Conservation (phyloP, 1,140 invertebrate genomes). For the Daktulosphaira vitifoliae region DNA sequence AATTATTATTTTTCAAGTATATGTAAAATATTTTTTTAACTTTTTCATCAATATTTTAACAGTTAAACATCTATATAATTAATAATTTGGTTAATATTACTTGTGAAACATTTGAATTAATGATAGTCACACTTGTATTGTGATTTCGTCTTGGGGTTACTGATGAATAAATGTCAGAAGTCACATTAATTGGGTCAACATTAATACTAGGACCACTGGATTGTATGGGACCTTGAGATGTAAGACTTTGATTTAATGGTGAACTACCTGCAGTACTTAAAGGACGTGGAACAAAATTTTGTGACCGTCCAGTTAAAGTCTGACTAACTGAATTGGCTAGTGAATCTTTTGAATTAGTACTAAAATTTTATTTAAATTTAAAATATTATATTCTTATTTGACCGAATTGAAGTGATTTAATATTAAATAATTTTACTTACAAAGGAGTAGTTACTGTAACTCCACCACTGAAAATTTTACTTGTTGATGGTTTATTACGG, state of each 20-base stretch:
- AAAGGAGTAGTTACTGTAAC: conserved; percentile 53
- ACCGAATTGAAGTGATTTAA: neutral
- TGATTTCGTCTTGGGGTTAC: conserved; percentile 53
- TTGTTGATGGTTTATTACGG: conserved; percentile 40
- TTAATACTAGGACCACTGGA: conserved; percentile 34
- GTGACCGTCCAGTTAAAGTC: conserved; percentile 23
- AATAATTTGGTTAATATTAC: no score
- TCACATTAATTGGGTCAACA: conserved; percentile 12
- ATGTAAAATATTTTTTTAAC: no score
- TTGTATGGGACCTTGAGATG: conserved; percentile 36
- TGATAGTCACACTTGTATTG: conserved; percentile 61
- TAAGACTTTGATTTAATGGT: conserved; percentile 38
- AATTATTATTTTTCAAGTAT: no score
- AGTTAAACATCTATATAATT: no score
- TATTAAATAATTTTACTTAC: conserved; percentile 7
- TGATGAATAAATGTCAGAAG: conserved; percentile 41
- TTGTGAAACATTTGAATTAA: conserved; percentile 44
- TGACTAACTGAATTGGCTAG: conserved; percentile 13
- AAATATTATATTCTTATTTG: neutral
- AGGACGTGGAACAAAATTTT: conserved; percentile 28
- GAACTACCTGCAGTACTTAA: conserved; percentile 37
- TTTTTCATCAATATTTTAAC: no score
- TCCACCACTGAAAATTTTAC: conserved; percentile 50
- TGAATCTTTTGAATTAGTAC: conserved; percentile 29
- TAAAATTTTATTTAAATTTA: neutral